These are phyloP conservation scores for Bimastos eiseni DNA, from an alignment of 2,888 invertebrate species.

Conservation along the genomic window DNA sequence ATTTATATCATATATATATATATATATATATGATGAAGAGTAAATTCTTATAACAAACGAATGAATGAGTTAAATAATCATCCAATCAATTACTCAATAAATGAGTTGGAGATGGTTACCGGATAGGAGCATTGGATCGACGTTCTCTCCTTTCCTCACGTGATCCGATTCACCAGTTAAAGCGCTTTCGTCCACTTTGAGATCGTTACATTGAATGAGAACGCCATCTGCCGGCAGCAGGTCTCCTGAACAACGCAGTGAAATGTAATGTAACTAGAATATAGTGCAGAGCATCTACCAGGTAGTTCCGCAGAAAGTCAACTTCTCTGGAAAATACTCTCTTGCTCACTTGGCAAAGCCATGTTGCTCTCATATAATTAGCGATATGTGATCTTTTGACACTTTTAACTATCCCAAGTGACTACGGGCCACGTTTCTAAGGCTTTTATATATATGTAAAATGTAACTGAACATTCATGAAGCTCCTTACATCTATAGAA, in stretches of 20 bases:
- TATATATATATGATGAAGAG: background rate
- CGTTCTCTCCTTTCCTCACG: slow-evolving; percentile 91
- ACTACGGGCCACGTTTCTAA: background rate
- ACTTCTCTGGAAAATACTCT: too few species aligned
- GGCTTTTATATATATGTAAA: background rate
- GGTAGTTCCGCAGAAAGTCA: too few species aligned
- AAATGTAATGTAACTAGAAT: background rate
- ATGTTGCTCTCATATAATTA: background rate
- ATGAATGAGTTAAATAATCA: background rate
- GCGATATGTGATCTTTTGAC: background rate
- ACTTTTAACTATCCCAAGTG: background rate
- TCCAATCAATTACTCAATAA: background rate
- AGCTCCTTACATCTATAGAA: background rate
- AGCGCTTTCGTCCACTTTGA: slow-evolving; percentile 98
- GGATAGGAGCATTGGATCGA: slow-evolving; percentile 96
- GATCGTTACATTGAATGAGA: slow-evolving; percentile 95
- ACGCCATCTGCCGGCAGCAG: slow-evolving; percentile 96
- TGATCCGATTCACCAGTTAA: slow-evolving; percentile 99
- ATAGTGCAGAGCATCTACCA: too few species aligned
- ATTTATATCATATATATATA: too few species aligned
- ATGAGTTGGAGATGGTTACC: slow-evolving; percentile 65
- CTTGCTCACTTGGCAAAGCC: background rate
- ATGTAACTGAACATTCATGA: background rate
- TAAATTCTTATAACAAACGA: too few species aligned
- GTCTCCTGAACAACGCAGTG: slow-evolving; percentile 75